Evolutionary conservation across 2,888 invertebrate genomes (phyloP).

Genomic region (Protonemura montana): DNA sequence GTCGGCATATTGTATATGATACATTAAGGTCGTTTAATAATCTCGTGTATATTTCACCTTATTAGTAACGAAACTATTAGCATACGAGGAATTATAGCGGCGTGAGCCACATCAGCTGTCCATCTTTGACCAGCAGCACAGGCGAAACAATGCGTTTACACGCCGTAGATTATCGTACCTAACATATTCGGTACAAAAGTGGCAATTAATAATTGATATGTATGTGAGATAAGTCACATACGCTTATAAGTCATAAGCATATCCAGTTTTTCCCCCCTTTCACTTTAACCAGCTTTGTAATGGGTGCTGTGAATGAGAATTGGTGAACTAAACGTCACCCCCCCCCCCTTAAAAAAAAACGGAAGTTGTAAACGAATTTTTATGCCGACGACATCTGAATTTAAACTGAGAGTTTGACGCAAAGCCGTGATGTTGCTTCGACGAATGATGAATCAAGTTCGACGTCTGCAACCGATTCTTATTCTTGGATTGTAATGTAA

Average conservation of each 20-base stretch:
- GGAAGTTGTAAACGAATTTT: slow-evolving; percentile 14
- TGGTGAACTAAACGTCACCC: neutral
- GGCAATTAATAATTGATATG: slow-evolving; percentile 34
- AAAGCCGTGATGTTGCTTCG: neutral
- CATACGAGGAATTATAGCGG: slow-evolving; percentile 39
- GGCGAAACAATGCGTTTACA: neutral
- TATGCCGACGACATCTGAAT: neutral
- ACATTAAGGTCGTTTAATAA: neutral
- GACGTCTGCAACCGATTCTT: neutral
- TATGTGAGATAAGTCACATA: slow-evolving; percentile 17
- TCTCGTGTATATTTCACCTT: slow-evolving; percentile 25
- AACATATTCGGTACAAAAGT: slow-evolving; percentile 28
- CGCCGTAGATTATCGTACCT: neutral
- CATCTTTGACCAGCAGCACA: slow-evolving; percentile 24
- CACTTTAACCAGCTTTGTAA: neutral
- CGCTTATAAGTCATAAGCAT: slow-evolving; percentile 21
- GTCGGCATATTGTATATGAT: neutral
- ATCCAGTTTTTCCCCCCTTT: slow-evolving; percentile 15
- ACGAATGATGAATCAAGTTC: neutral
- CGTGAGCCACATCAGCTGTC: slow-evolving; percentile 41
- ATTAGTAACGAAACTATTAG: slow-evolving; percentile 22
- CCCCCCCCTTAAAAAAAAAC: neutral
- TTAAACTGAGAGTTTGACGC: neutral
- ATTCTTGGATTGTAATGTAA: too few relatives aligned
- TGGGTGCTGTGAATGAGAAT: slow-evolving; percentile 14